Evolutionary conservation across 2,797 vertebrate species (phyloP).

Genomic region (Chelonia mydas): DNA sequence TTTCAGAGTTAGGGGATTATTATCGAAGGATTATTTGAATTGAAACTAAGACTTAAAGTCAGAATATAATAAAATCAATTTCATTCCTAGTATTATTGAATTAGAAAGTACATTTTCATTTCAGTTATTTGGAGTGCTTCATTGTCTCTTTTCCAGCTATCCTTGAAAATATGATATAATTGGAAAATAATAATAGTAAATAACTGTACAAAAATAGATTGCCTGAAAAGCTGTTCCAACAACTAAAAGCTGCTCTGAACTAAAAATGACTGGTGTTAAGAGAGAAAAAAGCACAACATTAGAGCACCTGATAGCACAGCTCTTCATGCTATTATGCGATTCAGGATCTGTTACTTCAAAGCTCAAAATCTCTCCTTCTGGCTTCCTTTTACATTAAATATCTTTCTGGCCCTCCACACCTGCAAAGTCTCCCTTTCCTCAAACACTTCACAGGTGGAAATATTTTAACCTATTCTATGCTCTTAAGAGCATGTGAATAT

Average conservation of each 20-base stretch:
- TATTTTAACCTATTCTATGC: neutral
- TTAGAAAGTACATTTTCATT: slow-evolving; percentile 51
- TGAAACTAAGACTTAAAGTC: slow-evolving; percentile 28
- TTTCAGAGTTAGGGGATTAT: slow-evolving; percentile 8
- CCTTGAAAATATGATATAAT: neutral
- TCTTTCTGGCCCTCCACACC: neutral
- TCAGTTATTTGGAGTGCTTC: neutral
- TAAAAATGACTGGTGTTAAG: neutral
- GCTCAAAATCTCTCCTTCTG: neutral
- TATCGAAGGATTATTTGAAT: slow-evolving; percentile 35
- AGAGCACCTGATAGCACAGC: neutral
- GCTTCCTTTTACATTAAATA: neutral
- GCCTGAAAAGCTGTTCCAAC: neutral
- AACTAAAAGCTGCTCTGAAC: neutral
- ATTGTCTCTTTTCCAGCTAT: neutral
- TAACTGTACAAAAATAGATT: slow-evolving; percentile 6
- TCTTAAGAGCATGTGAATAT: neutral
- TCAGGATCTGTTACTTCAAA: neutral
- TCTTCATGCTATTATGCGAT: neutral
- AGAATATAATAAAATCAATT: slow-evolving; percentile 19
- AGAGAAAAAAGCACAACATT: neutral
- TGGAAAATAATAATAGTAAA: slow-evolving; percentile 21
- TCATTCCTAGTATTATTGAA: slow-evolving; percentile 1
- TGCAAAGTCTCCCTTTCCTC: neutral
- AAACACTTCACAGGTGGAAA: neutral